Base-by-base conservation (phyloP, 2,113 vertebrate species). In the Stegastes partitus region DNA sequence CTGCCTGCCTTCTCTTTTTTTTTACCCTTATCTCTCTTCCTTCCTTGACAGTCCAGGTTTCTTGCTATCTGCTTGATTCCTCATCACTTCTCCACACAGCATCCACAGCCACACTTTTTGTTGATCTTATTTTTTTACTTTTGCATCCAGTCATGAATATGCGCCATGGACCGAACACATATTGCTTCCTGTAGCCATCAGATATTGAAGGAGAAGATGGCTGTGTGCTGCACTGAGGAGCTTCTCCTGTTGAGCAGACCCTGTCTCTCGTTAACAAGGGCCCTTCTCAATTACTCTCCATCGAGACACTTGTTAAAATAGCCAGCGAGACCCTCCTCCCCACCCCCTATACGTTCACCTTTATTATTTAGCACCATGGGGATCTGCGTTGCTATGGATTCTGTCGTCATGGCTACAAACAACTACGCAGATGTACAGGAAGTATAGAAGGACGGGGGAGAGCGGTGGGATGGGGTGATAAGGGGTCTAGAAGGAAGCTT, bases 331-430 rank as follows among this genome's bases (percentile, higher is more conserved):
- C 16, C 16, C 37, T 3, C 55, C 15, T 54, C 8, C 59, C 53
- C 65, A 50, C 63, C 39, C 39, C 19, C 47, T 63, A 71, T 84
- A 84, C 45, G 64, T 75, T 79, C 81, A 89, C 86, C 84, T 92
- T 91, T 90, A 91, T 86, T 87, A 88, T 93, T 92, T 91, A 85
- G 91, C 81, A 89, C 77, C 85, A 61, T 19, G 65, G 85, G 70
- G 84, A 88, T 75, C 82, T 77, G 77, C 68, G 91, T 93, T 94
- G 80, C 92, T 85, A 94, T 93, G 91, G 93, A 87, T 73, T 58
- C 88, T 61, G 92, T 93, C 37, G 91, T 89, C 89, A 91, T 94
- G 92, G 87, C 86, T 91, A 92, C 92, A 92, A 93, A 93, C 90
- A 92, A 87, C 89, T 91, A 90, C 67, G 90, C 89, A 93, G 83